These are phyloP conservation scores for Schizopygopsis pylzovi DNA, from an alignment of 2,797 vertebrate species.

Conservation along the genomic window DNA sequence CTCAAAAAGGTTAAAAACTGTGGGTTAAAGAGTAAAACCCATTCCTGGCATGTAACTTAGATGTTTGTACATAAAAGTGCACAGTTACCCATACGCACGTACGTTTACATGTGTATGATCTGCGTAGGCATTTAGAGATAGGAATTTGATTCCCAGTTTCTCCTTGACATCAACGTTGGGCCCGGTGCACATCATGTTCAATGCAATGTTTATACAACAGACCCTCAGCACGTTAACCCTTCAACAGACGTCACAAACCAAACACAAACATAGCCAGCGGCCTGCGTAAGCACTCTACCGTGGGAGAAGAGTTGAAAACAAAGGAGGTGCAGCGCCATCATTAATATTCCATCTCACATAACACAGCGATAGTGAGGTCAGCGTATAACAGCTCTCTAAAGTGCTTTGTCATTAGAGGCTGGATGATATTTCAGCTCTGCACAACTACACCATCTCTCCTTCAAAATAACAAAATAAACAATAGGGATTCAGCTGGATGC, in stretches of 20 bases:
- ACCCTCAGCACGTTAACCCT: slow-evolving; percentile 13
- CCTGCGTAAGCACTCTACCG: neutral
- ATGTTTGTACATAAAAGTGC: neutral
- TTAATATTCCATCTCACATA: slow-evolving; percentile 33
- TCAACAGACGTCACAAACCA: slow-evolving; percentile 41
- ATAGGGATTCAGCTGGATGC: neutral
- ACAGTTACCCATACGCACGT: neutral
- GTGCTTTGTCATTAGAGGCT: slow-evolving; percentile 39
- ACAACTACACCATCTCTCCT: slow-evolving; percentile 24
- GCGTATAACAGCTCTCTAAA: slow-evolving; percentile 21
- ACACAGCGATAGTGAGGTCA: slow-evolving; percentile 30
- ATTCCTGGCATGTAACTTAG: neutral
- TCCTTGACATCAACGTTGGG: slow-evolving; percentile 5
- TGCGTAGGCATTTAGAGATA: slow-evolving; percentile 2
- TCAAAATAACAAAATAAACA: slow-evolving; percentile 26
- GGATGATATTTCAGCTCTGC: slow-evolving; percentile 40
- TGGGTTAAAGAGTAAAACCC: neutral
- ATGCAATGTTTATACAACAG: slow-evolving; percentile 55
- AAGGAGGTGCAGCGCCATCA: slow-evolving; percentile 22
- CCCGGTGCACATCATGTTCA: slow-evolving; percentile 34
- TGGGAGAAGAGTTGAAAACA: slow-evolving; percentile 48
- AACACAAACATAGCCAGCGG: slow-evolving; percentile 39
- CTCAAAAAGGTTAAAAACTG: neutral
- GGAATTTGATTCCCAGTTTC: neutral
- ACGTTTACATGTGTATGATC: neutral